These are phyloP conservation scores for Odontocerum albicorne DNA, from an alignment of 2,888 invertebrate species.

Conservation along the genomic window DNA sequence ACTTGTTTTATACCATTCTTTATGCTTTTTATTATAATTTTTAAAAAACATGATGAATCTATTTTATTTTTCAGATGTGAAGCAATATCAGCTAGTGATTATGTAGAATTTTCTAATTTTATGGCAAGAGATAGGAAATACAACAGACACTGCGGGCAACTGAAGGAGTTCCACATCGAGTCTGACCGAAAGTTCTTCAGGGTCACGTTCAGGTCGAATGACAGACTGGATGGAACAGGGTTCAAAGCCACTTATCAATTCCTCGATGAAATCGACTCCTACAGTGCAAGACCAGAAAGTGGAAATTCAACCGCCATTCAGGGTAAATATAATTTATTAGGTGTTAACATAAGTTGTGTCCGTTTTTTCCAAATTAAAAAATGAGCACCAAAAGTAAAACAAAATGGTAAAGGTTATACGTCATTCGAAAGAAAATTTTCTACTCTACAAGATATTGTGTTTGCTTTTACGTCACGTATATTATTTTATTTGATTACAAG, in stretches of 20 bases:
- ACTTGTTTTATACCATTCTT: too few species aligned
- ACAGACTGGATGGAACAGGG: constrained; percentile 89
- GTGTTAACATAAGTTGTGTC: too few species aligned
- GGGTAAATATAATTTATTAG: too few species aligned
- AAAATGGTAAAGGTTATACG: too few species aligned
- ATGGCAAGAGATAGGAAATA: constrained; percentile 88
- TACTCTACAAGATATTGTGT: too few species aligned
- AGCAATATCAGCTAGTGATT: constrained; percentile 89
- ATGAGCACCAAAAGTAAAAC: too few species aligned
- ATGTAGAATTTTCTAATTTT: constrained; percentile 95
- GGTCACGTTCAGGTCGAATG: constrained; percentile 92
- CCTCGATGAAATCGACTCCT: constrained; percentile 66
- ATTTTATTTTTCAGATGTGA: constrained; percentile 72
- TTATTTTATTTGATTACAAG: too few species aligned
- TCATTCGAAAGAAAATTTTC: too few species aligned
- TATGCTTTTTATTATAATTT: too few species aligned
- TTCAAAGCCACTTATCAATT: constrained; percentile 93
- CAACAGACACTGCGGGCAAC: constrained; percentile 84
- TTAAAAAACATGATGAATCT: not conserved
- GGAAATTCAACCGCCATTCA: too few species aligned
- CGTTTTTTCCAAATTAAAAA: too few species aligned
- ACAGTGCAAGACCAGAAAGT: constrained; percentile 48
- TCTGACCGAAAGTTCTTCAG: constrained; percentile 93
- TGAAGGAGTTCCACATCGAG: constrained; percentile 77
- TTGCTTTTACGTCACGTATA: too few species aligned